Evolutionary conservation across 2,113 vertebrate genomes (phyloP).

Genomic region (Herpetotheres cachinnans): DNA sequence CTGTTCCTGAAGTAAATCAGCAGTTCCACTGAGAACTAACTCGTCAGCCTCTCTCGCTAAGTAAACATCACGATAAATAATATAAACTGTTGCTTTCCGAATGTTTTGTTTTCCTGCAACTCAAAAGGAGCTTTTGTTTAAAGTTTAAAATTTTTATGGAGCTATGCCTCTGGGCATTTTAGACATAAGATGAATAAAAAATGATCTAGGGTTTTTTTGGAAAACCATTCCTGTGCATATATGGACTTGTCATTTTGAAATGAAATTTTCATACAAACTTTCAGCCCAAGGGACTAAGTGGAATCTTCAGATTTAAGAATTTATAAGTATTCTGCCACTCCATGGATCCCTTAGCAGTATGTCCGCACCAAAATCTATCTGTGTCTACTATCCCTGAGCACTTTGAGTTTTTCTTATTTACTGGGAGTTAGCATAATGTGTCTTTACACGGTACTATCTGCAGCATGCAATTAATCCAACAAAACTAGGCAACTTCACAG

Average conservation of each 20-base stretch:
- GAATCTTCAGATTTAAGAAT: slow-evolving; percentile 37
- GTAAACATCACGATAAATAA: slow-evolving; percentile 42
- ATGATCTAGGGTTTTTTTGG: slow-evolving; percentile 35
- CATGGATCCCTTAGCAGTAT: background rate
- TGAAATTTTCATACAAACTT: slow-evolving; percentile 27
- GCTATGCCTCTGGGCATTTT: slow-evolving; percentile 39
- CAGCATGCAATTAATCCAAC: background rate
- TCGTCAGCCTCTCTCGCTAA: slow-evolving; percentile 8
- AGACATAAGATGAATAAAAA: slow-evolving; percentile 44
- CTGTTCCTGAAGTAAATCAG: slow-evolving; percentile 44
- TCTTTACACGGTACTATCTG: background rate
- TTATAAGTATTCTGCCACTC: slow-evolving; percentile 15
- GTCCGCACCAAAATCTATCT: background rate
- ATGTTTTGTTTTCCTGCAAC: slow-evolving; percentile 22
- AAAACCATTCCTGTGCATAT: background rate
- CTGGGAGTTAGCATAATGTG: background rate
- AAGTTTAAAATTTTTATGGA: slow-evolving; percentile 45
- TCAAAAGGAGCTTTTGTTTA: slow-evolving; percentile 43
- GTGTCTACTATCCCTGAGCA: background rate
- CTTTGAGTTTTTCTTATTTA: background rate
- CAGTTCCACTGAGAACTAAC: slow-evolving; percentile 34
- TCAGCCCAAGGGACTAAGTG: background rate
- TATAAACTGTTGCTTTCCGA: slow-evolving; percentile 37
- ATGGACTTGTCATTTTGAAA: slow-evolving; percentile 32
- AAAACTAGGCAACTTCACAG: background rate